A percentile compares a stretch with the other conserved stretches of the same genome.
These are phyloP conservation scores for Hirtodrosophila duncani DNA, from an alignment of 2,888 invertebrate species.

Conservation along the genomic window DNA sequence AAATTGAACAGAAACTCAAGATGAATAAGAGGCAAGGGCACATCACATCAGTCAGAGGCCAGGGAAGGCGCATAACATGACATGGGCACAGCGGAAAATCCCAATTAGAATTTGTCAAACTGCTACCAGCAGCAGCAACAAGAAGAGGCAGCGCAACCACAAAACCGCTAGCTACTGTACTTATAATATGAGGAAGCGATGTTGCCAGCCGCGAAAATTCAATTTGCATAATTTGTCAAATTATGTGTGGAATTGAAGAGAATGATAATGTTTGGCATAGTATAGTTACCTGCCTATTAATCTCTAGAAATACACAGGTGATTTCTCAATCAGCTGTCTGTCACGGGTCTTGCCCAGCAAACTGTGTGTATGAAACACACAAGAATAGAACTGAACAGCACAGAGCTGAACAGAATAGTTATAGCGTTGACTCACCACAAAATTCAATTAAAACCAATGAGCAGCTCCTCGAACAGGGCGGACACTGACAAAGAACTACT, in stretches of 20 bases:
- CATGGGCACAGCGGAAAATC: conserved; percentile 43
- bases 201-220: conserved; percentile 9
- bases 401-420: no score
- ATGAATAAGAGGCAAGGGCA: conserved; percentile 9
- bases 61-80: conserved; percentile 2
- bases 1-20: conserved; percentile 47
- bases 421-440: conserved; percentile 16
- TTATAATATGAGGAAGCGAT: neutral
- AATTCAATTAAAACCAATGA: conserved; percentile 21
- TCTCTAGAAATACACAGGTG: no score
- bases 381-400: no score
- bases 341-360: no score
- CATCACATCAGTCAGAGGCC: neutral
- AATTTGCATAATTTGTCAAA: conserved; percentile 17
- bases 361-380: no score
- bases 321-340: no score
- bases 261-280: conserved; percentile 37
- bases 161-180: neutral
- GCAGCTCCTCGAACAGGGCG: neutral
- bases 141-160: conserved; percentile 2
- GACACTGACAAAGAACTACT: conserved; percentile 22
- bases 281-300: neutral
- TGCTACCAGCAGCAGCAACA: conserved; percentile 17
- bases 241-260: no score
- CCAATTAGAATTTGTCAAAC: conserved; percentile 49